These are phyloP conservation scores for Podocnemis expansa DNA, from an alignment of 2,113 vertebrate species.

Conservation along the genomic window DNA sequence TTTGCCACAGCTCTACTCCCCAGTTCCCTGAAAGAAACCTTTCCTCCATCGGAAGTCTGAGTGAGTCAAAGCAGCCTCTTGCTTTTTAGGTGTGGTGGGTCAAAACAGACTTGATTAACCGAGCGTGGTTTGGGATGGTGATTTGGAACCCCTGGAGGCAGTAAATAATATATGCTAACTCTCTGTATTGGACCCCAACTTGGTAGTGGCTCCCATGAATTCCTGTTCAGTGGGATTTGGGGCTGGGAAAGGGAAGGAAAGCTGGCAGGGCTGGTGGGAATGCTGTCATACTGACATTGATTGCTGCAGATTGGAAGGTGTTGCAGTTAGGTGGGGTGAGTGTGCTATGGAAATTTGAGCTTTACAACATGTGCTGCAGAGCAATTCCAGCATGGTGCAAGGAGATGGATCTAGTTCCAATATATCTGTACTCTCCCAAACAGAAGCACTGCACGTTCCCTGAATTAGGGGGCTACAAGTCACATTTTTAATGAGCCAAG, in stretches of 20 bases:
- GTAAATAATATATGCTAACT: not conserved
- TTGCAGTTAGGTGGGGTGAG: not conserved
- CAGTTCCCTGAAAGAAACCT: not conserved
- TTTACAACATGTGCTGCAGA: too few species aligned
- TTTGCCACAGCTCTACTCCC: not conserved
- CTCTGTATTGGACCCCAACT: not conserved
- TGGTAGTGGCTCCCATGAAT: not conserved
- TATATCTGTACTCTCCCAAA: not conserved
- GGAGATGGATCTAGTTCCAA: accelerated
- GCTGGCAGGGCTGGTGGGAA: not conserved
- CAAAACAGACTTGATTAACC: not conserved
- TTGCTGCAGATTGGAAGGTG: not conserved
- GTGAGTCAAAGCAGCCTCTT: not conserved
- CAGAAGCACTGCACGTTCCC: not conserved
- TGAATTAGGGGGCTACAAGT: not conserved
- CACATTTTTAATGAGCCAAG: not conserved
- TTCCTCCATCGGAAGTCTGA: not conserved
- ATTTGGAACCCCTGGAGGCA: not conserved
- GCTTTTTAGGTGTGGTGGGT: not conserved
- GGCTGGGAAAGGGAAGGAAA: not conserved
- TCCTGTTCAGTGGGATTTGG: not conserved
- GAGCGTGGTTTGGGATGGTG: not conserved
- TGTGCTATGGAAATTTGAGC: not conserved
- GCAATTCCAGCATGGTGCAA: not conserved
- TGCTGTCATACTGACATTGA: not conserved